Conservation (phyloP, 2,113 vertebrate genomes). For the Antechinus stuartii region DNA sequence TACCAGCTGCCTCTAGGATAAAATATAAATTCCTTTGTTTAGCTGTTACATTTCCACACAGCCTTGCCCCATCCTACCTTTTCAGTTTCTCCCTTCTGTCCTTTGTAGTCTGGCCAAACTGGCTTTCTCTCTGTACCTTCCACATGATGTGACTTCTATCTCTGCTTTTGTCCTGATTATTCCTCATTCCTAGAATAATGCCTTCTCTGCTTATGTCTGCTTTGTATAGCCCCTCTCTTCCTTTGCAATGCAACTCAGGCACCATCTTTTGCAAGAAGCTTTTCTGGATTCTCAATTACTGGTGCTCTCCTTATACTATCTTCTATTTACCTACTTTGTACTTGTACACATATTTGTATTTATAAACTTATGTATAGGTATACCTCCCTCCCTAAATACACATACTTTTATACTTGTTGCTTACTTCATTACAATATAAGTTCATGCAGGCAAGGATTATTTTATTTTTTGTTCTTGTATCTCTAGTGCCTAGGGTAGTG, state of each 20-base stretch:
- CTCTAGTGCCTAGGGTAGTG: not conserved
- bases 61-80: not conserved
- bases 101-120: not conserved
- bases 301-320: not conserved
- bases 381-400: not conserved
- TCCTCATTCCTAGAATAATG: not conserved
- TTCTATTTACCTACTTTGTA: not conserved
- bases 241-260: not conserved
- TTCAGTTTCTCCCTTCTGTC: not conserved
- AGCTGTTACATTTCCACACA: not conserved
- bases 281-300: not conserved
- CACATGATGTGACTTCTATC: not conserved
- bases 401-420: not conserved
- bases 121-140: not conserved
- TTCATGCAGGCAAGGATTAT: not conserved
- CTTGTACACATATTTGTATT: not conserved
- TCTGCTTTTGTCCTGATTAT: not conserved
- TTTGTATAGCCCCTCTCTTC: not conserved
- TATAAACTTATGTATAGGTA: not conserved
- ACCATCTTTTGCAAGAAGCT: not conserved
- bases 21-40: not conserved
- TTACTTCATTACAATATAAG: not conserved
- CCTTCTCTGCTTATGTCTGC: not conserved
- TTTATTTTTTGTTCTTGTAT: not conserved
- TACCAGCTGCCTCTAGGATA: not conserved